Evolutionary conservation across 1,140 invertebrate species (phyloP), one percentile per base, ranked within the genome.

Genomic region (Cephus cinctus): DNA sequence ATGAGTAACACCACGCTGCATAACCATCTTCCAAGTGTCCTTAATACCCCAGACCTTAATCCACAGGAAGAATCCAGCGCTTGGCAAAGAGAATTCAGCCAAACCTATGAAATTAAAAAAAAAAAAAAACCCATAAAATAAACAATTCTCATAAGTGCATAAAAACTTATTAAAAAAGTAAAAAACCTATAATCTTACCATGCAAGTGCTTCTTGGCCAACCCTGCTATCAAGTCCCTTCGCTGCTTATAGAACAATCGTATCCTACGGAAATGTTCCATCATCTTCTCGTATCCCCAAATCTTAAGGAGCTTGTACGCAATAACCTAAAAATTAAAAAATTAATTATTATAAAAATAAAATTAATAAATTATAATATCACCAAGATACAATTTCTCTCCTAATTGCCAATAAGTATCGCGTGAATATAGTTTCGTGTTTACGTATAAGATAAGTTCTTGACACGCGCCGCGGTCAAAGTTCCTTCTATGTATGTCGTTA

Each of bases 1-100:
- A 41, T 82, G 74, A 1, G 61, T 61, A 4, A 79, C 57, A 8
- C 83, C 85, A 52, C 81, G 67, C 43, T 83, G 76, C 76, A 83
- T 81, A 2, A 90, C 81, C 81, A 92, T 84, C 48, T 85, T 81
- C 69, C 84, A 85, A 2, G 87, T 86, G 59, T 90, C 87, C 0
- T 78, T 66, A 0, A 91, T 74, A 4, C 80, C 83, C 6, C 70
- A 75, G 1, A 89, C 78, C 63, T 84, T 82, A 8, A 90, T 78
- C 89, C 89, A 92, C 8, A 90, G 73, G 69, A 90, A 91, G 78
- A 92, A 85, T 1, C 89, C 89, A 11, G 83, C 88, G 1, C 68
- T 65, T 0, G 89, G 88, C 22, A 79, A 56, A 4, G 70, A 59
- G 81, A 87, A 90, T 30, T 87, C 82, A 3, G 80, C 87, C 2